A percentile compares a stretch with the other conserved stretches of the same genome.
phyloP scores from a whole-genome alignment of 2,113 vertebrate genomes.

The Orientallactaga bullata region DNA sequence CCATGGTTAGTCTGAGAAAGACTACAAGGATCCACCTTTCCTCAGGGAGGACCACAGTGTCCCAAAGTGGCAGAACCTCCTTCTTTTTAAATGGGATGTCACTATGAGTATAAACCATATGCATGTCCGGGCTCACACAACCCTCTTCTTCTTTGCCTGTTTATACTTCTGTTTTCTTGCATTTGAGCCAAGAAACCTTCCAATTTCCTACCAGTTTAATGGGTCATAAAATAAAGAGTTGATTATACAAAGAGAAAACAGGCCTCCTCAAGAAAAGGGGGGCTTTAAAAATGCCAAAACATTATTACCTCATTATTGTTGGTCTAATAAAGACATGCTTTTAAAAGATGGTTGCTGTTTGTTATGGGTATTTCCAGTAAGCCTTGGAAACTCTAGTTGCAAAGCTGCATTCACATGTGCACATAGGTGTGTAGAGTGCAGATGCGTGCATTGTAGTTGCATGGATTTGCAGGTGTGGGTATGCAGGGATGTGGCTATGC shows the following conservation, averaged over 20 bases:
- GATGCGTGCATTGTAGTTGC: neutral
- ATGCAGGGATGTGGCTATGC: neutral
- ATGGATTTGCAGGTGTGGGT: neutral
- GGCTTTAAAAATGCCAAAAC: constrained; percentile 30
- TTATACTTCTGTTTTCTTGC: neutral
- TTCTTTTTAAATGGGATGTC: fast-evolving
- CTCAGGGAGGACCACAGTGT: neutral
- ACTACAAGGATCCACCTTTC: neutral
- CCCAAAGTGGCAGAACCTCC: neutral
- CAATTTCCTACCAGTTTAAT: constrained; percentile 40
- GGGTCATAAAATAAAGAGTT: constrained; percentile 54
- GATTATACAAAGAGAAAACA: constrained; percentile 42
- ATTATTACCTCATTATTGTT: constrained; percentile 24
- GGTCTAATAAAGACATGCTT: constrained; percentile 22
- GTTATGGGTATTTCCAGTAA: neutral
- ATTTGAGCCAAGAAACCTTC: neutral
- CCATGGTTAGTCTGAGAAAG: neutral
- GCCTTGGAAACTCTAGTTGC: neutral
- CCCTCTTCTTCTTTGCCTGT: neutral
- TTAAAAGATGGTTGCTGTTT: neutral
- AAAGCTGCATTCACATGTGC: neutral
- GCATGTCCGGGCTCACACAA: neutral
- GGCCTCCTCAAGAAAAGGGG: neutral
- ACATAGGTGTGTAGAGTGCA: neutral
- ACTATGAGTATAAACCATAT: neutral